Evolutionary conservation across 64 coral and sea anemone species (phyloP), one percentile per base, ranked within the genome.

Genomic region (Acropora yongei): DNA sequence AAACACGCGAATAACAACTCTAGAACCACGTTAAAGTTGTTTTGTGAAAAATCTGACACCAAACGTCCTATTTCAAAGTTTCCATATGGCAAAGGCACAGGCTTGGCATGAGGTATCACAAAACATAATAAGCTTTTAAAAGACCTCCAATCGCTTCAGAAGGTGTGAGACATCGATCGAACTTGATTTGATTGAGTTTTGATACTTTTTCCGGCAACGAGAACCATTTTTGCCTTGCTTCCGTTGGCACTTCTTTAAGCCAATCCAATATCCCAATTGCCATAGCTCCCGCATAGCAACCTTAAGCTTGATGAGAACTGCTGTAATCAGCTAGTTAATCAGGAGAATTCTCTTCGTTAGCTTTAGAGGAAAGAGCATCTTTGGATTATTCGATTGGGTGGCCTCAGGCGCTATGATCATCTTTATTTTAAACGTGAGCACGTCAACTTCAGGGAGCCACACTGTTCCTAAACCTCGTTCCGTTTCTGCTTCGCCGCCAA

Each of bases 401-500:
- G 66, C 17, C 4, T 55, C 51, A 55, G 51, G 51, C 13, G 74
- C 49, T 79, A 20, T 9, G 48, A 3, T 3, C 8, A 60, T 17
- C 8, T 83, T 73, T 1, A 92, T 80, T 57, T 92, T 92, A 66
- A 65, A 92, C 1, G 65, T 58, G 3, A 92, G 83, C 80, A 65
- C 63, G 41, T 92, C 79, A 40, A 50, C 72, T 46, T 85, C 74
- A 39, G 48, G 10, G 41, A 47, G 51, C 80, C 90, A 84, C 1
- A 76, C 79, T 2, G 83, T 66, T 74, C 90, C 90, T 44, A 92
- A 19, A 8, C 84, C 90, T 18, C 75, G 84, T 44, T 92, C 90
- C 43, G 16, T 18, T 45, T 88, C 18, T 19, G 6, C 41, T 80
- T 58, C 19, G 45, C 18, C 43, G 12, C 19, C 51, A 89, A 74